Evolutionary conservation across 2,888 invertebrate species (phyloP).

Genomic region (Clistopyga incitator): DNA sequence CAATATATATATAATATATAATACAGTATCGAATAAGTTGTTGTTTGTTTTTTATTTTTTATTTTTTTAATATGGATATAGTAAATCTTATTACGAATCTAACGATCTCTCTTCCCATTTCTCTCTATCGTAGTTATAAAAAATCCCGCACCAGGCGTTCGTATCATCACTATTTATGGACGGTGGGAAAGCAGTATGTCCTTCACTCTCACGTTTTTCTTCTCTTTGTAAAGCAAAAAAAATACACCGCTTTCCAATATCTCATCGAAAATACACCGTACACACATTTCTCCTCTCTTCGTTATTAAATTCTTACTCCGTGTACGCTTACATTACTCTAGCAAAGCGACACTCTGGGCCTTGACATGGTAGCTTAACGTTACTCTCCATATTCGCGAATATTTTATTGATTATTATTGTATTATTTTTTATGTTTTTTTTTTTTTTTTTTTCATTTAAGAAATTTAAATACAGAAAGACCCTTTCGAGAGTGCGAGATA

Average conservation of each 20-base stretch:
- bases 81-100: conserved; percentile 33
- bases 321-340: background rate
- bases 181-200: conserved; percentile 60
- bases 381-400: background rate
- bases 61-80: conserved; percentile 29
- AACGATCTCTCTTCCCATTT: conserved; percentile 15
- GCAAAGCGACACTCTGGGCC: conserved; percentile 11
- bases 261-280: conserved; percentile 39
- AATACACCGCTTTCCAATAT: conserved; percentile 46
- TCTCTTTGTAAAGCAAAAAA: conserved; percentile 26
- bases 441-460: conserved; percentile 5
- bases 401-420: conserved; percentile 21
- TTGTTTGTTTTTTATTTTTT: conserved; percentile 29
- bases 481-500: conserved; percentile 37
- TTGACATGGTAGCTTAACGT: conserved; percentile 15
- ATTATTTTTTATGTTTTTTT: conserved; percentile 2
- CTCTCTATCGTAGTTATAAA: conserved; percentile 49
- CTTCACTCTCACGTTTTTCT: conserved; percentile 33
- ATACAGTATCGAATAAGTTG: conserved; percentile 42
- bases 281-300: conserved; percentile 16
- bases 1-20: conserved; percentile 38
- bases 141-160: conserved; percentile 65
- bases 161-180: conserved; percentile 65
- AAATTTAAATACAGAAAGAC: conserved; percentile 17
- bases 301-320: conserved; percentile 23